These are phyloP conservation scores for Aquatica leii DNA, from an alignment of 2,888 invertebrate species.

Conservation along the genomic window DNA sequence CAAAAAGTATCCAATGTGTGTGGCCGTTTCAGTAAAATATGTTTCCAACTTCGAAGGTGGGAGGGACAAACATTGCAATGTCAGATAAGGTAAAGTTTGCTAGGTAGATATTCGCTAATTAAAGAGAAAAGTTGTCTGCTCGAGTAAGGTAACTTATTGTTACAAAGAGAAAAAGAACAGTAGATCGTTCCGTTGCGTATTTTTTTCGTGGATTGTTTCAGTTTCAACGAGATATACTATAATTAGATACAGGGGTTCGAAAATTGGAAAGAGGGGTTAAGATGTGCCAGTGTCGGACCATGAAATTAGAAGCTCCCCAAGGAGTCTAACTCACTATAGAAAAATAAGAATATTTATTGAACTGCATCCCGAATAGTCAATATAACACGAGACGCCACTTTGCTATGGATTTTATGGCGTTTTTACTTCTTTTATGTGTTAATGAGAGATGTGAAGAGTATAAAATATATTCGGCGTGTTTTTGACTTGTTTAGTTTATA, in stretches of 20 bases:
- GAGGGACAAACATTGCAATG: constrained; percentile 46
- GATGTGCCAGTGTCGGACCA: constrained; percentile 56
- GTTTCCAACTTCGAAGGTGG: constrained; percentile 48
- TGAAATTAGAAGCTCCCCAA: constrained; percentile 57
- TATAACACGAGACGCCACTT: constrained; percentile 44
- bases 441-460: constrained; percentile 43
- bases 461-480: constrained; percentile 40
- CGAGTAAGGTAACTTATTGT: constrained; percentile 34
- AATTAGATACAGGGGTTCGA: constrained; percentile 58
- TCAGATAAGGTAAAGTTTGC: constrained; percentile 48
- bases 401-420: constrained; percentile 44
- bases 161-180: constrained; percentile 30
- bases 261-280: constrained; percentile 54
- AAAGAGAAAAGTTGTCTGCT: constrained; percentile 46
- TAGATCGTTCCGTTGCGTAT: constrained; percentile 14
- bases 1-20: constrained; percentile 43
- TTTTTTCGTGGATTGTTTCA: constrained; percentile 37
- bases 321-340: constrained; percentile 50
- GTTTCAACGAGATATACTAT: constrained; percentile 56
- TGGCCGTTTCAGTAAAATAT: constrained; percentile 53
- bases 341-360: constrained; percentile 52
- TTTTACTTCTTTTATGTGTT: constrained; percentile 47
- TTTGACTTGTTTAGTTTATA: constrained; percentile 31
- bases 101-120: constrained; percentile 39
- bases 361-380: constrained; percentile 41